A percentile compares a stretch with the other conserved stretches of the same genome.
Evolutionary conservation across 2,113 vertebrate species (phyloP).

Genomic region (Tragelaphus buxtoni): DNA sequence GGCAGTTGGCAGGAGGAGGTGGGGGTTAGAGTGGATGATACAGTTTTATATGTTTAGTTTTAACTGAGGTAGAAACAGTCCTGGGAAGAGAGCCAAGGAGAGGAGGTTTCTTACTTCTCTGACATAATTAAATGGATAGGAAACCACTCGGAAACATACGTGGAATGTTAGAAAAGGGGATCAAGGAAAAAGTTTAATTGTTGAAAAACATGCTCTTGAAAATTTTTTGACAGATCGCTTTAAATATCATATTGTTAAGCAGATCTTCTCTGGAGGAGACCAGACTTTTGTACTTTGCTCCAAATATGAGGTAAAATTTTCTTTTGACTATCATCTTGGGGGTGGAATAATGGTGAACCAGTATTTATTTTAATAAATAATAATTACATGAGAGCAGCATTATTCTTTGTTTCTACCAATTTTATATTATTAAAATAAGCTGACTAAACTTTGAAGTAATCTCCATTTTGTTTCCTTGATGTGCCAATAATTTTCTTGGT

Average conservation of each 20-base stretch:
- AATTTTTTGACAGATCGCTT: constrained; percentile 80
- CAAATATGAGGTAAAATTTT: constrained; percentile 85
- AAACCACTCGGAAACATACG: not conserved
- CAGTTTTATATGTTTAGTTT: constrained; percentile 24
- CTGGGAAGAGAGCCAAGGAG: not conserved
- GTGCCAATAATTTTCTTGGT: not conserved
- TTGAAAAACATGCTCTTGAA: constrained; percentile 45
- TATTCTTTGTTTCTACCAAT: not conserved
- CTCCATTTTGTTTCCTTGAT: not conserved
- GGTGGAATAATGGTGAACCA: not conserved
- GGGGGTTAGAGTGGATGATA: not conserved
- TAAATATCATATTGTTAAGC: constrained; percentile 87
- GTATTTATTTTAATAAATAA: constrained; percentile 14
- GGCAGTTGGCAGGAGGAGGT: not conserved
- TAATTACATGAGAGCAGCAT: not conserved
- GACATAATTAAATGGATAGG: not conserved
- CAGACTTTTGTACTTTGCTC: constrained; percentile 94
- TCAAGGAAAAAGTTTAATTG: not conserved
- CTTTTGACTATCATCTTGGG: constrained; percentile 30
- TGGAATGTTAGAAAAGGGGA: not conserved
- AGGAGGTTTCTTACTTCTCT: not conserved
- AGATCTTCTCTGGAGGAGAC: constrained; percentile 95
- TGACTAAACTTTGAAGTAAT: not conserved
- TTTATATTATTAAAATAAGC: constrained; percentile 1
- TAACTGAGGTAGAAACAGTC: not conserved